Evolutionary conservation across 2,888 invertebrate genomes (phyloP), one percentile per base, ranked within the genome.

Genomic region (Criorhina ranunculi): DNA sequence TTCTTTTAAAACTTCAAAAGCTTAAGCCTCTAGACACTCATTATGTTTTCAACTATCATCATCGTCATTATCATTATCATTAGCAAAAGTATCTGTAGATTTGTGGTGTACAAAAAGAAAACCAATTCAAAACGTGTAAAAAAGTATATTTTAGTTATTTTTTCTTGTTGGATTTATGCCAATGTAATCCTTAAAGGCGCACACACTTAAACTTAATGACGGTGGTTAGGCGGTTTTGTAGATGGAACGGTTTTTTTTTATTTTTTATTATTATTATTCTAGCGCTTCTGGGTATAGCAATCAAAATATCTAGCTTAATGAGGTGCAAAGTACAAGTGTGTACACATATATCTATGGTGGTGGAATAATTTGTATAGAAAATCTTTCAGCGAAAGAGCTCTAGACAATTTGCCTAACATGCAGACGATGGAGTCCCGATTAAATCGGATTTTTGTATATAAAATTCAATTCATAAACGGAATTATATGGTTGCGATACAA

Each of bases 401-500:
- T 24, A 24, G 24, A 24, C 24, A 9, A 5, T 17, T 17, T 19
- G 11, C 46, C 46, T 19, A 46, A 9, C 17, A 7, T 44, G 9
- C 19, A 15, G 19, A 5, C 46, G 19, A 33, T 15, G 12, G 37
- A 17, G 37, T 51, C n/a, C 35, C 51, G 37, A 66, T 66, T 51
- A 51, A 51, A 51, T 66, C 66, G 53, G n/a, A 12, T 8, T 31
- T n/a, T 53, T 31, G 12, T 42, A 11, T 7, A 49, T 49, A 11
- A 17, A 19, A 49, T 64, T 64, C 33, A 33, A 51, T 66, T 66
- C 51, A 66, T 24, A 66, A 51, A 51, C 15, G 37, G 12, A 51
- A 66, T 37, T 17, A 19, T 12, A 44, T 0, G 5, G 33, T 17
- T 19, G 44, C 60, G 19, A 15, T 7, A 31, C 15, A 19, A 17